A percentile compares a stretch with the other conserved stretches of the same genome.
phyloP scores from a whole-genome alignment of 1,140 invertebrate genomes.

The Drosophila willistoni region DNA sequence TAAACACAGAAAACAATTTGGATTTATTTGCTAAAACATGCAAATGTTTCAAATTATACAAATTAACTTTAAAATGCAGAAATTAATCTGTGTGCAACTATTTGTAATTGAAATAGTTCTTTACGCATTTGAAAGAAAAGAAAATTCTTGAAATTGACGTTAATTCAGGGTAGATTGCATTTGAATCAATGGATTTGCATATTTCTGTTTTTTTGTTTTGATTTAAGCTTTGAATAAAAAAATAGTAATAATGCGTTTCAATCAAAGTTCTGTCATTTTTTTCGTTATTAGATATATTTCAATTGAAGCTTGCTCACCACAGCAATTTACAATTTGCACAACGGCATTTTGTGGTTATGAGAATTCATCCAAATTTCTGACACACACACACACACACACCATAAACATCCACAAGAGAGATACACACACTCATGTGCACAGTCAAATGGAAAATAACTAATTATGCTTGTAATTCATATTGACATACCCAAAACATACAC shows the following conservation, averaged over 20 bases:
- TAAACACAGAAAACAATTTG: not conserved
- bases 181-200: no score
- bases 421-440: not conserved
- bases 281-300: constrained; percentile 30
- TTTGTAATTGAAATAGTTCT: not conserved
- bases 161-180: no score
- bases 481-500: constrained; percentile 18
- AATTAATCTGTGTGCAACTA: not conserved
- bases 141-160: no score
- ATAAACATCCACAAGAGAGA: not conserved
- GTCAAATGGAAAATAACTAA: constrained; percentile 23
- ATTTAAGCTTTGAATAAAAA: not conserved
- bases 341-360: constrained; percentile 9
- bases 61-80: not conserved
- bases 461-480: constrained; percentile 32
- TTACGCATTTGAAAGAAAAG: no score
- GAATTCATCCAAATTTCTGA: not conserved
- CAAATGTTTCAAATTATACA: not conserved
- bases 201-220: no score
- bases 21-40: not conserved
- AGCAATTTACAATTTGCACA: constrained; percentile 13
- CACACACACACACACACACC: not conserved
- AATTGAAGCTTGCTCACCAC: constrained; percentile 20
- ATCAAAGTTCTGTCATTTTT: constrained; percentile 10
- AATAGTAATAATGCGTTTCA: not conserved